Conservation (phyloP, 1,140 invertebrate species). For the Diachasmimorpha longicaudata region DNA sequence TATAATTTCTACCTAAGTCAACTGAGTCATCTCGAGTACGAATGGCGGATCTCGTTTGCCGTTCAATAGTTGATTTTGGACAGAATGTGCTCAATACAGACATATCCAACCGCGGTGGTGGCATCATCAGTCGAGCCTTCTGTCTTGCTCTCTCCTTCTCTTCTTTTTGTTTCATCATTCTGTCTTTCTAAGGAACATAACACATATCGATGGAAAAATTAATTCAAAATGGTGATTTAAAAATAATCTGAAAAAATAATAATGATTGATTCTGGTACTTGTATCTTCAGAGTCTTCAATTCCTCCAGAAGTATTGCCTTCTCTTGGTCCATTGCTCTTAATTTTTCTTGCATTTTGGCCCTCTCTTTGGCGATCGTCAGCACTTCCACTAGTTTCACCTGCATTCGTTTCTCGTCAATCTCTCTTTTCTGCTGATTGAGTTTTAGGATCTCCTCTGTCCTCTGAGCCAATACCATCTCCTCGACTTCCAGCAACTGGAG, state of each 20-base stretch:
- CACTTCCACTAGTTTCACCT: background rate
- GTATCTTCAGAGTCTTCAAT: background rate
- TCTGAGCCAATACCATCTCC: background rate
- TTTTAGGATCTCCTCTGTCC: constrained; percentile 1
- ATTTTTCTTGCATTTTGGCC: background rate
- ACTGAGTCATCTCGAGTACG: background rate
- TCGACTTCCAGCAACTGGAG: background rate
- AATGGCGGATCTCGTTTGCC: background rate
- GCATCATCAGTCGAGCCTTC: constrained; percentile 13
- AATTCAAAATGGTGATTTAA: too few relatives aligned
- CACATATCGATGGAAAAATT: too few relatives aligned
- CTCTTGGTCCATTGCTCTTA: background rate
- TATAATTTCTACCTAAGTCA: background rate
- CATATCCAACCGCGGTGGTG: constrained; percentile 14
- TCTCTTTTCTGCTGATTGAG: background rate
- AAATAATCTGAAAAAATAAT: background rate
- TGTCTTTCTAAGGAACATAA: background rate
- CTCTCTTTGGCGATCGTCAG: background rate
- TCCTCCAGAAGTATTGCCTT: background rate
- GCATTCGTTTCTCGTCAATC: background rate
- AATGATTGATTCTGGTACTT: background rate
- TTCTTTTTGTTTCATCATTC: background rate
- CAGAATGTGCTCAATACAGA: background rate
- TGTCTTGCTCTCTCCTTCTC: background rate
- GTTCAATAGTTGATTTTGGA: background rate